phyloP scores from a whole-genome alignment of 2,888 invertebrate species.

The Amiota minor region DNA sequence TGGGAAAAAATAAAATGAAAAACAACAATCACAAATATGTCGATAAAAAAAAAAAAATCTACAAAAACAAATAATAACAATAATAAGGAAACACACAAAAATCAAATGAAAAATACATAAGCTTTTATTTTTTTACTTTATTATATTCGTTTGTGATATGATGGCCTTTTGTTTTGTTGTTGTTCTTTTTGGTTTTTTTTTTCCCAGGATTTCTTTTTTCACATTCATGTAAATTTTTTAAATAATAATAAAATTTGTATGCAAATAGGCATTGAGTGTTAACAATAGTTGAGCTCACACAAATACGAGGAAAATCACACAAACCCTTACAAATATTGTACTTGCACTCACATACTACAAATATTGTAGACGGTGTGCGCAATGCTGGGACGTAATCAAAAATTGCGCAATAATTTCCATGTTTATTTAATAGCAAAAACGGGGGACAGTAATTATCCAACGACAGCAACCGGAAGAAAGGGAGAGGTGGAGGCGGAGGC shows the following conservation, averaged over 20 bases:
- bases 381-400: slow-evolving; percentile 58
- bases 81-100: slow-evolving; percentile 5
- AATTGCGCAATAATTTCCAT: slow-evolving; percentile 68
- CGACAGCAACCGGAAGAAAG: background rate
- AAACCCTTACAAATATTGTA: no score
- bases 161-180: background rate
- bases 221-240: slow-evolving; percentile 10
- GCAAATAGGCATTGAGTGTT: slow-evolving; percentile 67
- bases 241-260: slow-evolving; percentile 67
- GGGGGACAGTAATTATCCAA: slow-evolving; percentile 6
- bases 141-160: background rate
- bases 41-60: slow-evolving; percentile 36
- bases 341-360: no score
- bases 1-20: slow-evolving; percentile 1
- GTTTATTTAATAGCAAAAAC: slow-evolving; percentile 64
- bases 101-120: slow-evolving; percentile 26
- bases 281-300: slow-evolving; percentile 51
- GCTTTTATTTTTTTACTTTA: background rate
- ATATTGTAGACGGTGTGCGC: no score
- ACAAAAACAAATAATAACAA: slow-evolving; percentile 31
- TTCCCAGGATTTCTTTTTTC: no score
- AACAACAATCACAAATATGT: background rate
- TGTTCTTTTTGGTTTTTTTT: background rate
- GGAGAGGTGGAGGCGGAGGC: background rate
- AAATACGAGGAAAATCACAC: background rate